Evolutionary conservation across 2,888 invertebrate genomes (phyloP).

Genomic region (Tetropium fuscum): DNA sequence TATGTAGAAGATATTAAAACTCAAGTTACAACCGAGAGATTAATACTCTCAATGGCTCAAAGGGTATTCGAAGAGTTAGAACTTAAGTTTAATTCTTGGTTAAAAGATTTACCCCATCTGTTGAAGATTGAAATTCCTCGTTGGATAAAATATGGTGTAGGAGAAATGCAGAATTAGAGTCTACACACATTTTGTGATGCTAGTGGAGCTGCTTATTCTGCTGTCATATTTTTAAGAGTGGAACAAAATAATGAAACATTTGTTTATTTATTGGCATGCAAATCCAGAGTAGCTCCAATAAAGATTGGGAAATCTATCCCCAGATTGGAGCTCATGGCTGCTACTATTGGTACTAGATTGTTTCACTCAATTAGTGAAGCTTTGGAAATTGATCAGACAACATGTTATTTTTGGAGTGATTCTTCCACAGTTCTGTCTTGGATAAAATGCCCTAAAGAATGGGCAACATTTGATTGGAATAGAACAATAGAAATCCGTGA

Average conservation of each 20-base stretch:
- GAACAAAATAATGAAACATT: neutral
- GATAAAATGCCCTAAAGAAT: constrained; percentile 44
- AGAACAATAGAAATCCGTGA: constrained; percentile 49
- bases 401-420: constrained; percentile 47
- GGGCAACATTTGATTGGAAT: constrained; percentile 51
- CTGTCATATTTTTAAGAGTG: no score
- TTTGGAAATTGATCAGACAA: neutral
- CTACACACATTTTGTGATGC: neutral
- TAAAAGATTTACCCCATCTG: neutral
- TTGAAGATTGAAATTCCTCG: neutral
- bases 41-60: constrained; percentile 1
- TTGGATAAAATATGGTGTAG: no score
- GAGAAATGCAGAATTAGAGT: neutral
- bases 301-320: neutral
- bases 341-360: neutral
- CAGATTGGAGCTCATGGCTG: neutral
- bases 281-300: neutral
- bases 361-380: neutral
- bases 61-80: neutral
- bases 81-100: neutral
- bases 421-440: constrained; percentile 49
- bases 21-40: neutral
- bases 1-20: neutral
- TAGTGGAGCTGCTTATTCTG: no score
- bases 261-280: neutral